These are phyloP conservation scores for Xestia c-nigrum DNA, from an alignment of 2,888 invertebrate genomes.

Conservation along the genomic window DNA sequence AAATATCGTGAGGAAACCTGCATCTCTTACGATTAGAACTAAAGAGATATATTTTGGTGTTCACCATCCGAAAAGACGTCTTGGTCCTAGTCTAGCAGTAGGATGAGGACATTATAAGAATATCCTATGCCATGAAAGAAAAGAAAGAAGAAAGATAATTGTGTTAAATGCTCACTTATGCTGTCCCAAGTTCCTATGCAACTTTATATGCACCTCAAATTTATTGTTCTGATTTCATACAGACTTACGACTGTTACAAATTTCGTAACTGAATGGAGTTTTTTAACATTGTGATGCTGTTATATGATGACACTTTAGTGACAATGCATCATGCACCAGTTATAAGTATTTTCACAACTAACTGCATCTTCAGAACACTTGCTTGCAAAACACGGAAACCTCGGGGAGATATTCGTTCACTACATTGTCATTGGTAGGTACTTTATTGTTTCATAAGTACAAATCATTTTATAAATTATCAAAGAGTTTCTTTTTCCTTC, in stretches of 20 bases:
- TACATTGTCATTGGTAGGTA: background rate
- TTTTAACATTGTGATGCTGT: conserved; percentile 4
- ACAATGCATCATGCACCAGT: conserved; percentile 42
- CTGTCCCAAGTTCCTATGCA: background rate
- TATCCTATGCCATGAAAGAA: no score
- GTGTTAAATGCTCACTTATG: background rate
- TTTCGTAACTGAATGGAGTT: conserved; percentile 24
- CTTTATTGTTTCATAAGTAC: conserved; percentile 14
- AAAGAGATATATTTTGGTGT: background rate
- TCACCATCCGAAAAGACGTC: background rate
- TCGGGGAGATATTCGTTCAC: background rate
- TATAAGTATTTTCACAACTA: conserved; percentile 20
- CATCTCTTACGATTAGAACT: background rate
- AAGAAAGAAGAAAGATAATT: no score
- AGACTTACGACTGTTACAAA: background rate
- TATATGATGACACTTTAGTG: conserved; percentile 2
- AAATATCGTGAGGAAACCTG: background rate
- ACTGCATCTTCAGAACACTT: background rate
- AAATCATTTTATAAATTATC: conserved; percentile 11
- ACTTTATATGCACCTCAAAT: background rate
- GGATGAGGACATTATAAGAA: background rate
- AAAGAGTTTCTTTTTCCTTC: conserved; percentile 23
- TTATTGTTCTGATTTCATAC: conserved; percentile 18
- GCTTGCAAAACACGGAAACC: conserved; percentile 23
- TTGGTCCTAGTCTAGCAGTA: background rate